Evolutionary conservation across 2,113 vertebrate species (phyloP).

Genomic region (Agapornis roseicollis): DNA sequence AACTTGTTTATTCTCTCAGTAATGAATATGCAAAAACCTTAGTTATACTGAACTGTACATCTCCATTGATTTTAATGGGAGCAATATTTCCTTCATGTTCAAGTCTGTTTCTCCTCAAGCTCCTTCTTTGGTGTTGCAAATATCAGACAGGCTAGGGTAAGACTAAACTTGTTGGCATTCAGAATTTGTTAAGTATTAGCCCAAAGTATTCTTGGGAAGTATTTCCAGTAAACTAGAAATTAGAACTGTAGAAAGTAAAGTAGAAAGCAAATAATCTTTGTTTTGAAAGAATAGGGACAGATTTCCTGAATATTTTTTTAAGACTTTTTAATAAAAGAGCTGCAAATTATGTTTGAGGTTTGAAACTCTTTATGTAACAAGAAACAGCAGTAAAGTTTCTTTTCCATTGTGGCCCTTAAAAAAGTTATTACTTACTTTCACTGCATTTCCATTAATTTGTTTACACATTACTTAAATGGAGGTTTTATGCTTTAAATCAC

Average conservation of each 20-base stretch:
- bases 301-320: not conserved
- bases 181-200: not conserved
- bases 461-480: not conserved
- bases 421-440: not conserved
- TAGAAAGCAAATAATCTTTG: not conserved
- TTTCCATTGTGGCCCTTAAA: not conserved
- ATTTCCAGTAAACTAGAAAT: not conserved
- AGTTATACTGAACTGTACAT: not conserved
- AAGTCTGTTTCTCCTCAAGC: not conserved
- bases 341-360: not conserved
- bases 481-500: not conserved
- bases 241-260: not conserved
- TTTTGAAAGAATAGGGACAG: not conserved
- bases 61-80: not conserved
- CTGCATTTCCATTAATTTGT: not conserved
- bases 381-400: not conserved
- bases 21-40: not conserved
- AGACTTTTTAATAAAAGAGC: not conserved
- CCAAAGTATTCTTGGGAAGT: not conserved
- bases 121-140: not conserved
- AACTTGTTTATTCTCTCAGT: not conserved
- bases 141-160: not conserved
- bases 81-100: not conserved
- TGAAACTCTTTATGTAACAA: not conserved
- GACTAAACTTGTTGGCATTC: not conserved